Evolutionary conservation across 2,113 vertebrate species (phyloP).

Genomic region (Leiothrix lutea): DNA sequence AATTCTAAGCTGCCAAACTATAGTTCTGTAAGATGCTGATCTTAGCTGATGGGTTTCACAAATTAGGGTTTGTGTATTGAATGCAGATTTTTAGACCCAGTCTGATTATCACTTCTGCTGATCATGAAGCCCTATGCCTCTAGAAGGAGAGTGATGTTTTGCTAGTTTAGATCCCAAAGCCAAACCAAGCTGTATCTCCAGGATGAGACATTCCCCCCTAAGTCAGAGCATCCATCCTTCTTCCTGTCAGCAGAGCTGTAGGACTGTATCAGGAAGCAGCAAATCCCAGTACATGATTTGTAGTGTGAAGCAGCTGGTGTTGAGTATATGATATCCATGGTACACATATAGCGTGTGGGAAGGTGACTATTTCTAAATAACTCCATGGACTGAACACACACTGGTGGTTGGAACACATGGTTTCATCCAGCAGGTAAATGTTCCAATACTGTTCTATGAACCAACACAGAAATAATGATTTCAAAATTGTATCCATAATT

Average conservation of each 20-base stretch:
- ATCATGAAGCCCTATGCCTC: not conserved
- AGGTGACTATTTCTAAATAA: not conserved
- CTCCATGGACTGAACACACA: not conserved
- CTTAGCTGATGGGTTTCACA: not conserved
- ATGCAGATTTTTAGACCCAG: not conserved
- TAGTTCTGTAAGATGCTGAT: not conserved
- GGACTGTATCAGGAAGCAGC: not conserved
- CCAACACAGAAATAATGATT: not conserved
- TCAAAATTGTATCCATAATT: not conserved
- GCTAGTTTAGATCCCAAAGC: not conserved
- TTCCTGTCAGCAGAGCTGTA: not conserved
- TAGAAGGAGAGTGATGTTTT: not conserved
- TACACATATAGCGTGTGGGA: fast-evolving
- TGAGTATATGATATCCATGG: not conserved
- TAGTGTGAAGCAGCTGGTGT: not conserved
- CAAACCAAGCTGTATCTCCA: not conserved
- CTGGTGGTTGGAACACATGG: not conserved
- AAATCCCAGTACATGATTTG: not conserved
- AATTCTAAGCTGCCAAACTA: not conserved
- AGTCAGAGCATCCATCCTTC: not conserved
- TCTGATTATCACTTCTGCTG: not conserved
- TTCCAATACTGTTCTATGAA: not conserved
- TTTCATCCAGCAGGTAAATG: not conserved
- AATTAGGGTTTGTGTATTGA: not conserved
- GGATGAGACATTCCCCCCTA: not conserved